Base-by-base conservation (phyloP, 2,797 vertebrate species). In the Molothrus aeneus region DNA sequence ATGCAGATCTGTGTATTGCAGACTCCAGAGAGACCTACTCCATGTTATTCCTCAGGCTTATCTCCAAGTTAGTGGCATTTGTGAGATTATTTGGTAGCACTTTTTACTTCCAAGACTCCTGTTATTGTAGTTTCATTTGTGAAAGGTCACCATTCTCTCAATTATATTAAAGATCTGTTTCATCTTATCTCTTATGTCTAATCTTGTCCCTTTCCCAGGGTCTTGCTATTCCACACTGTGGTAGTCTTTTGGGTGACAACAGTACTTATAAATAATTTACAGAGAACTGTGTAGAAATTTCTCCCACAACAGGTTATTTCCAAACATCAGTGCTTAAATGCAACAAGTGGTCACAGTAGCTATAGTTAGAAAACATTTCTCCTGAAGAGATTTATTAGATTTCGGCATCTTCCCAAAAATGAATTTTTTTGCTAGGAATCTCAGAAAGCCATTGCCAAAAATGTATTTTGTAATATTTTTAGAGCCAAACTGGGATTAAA, bases 391-490 rank as follows among this genome's bases (percentile, higher is more conserved):
- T 92, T 71, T 68, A 80, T 71, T 88, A 93, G 72, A 82, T 60
- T 75, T 87, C 0, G 9, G 36, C 93, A 84, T 91, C 81, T 80
- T 88, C 75, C 89, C 91, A 57, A 64, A 83, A 68, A 3, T 0
- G 2, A 68, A 14, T 79, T 87, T n/a, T 32, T 95, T 95, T 91
- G 65, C n/a, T 66, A 79, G 20, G 72, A 91, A 74, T 92, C 65
- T 92, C 79, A 80, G 81, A 94, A 69, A 83, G 12, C 28, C 16
- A 5, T 34, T 96, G 93, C 84, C 86, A 95, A 95, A 94, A 92
- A 89, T 47, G 32, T 83, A 80, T 93, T 94, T 95, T 91, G 72
- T 92, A 92, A 89, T 86, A 45, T 78, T 89, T 87, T 85, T 85
- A 78, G 75, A 93, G 69, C 79, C 61, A 66, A 89, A 78, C 13